Conservation (phyloP, 2,113 vertebrate species). For the Sceloporus tristichus region DNA sequence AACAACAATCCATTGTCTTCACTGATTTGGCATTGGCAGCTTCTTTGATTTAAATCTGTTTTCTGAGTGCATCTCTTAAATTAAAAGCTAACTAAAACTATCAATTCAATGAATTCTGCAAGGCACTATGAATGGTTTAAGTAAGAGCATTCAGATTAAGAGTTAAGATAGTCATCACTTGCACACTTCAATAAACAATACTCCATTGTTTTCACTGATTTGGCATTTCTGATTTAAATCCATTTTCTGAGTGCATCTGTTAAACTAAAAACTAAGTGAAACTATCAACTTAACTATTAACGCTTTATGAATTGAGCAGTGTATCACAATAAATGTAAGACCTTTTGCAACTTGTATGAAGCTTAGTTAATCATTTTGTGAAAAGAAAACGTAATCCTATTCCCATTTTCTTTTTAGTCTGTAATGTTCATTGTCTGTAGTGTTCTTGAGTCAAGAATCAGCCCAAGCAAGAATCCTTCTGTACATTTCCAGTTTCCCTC, state of each 20-base stretch:
- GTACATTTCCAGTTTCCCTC: background rate
- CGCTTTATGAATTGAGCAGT: background rate
- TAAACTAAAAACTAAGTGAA: background rate
- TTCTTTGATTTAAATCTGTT: background rate
- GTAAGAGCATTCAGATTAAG: background rate
- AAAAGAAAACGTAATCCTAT: background rate
- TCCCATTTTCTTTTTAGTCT: background rate
- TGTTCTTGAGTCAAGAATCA: background rate
- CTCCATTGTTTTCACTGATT: background rate
- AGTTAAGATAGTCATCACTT: background rate
- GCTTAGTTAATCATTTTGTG: constrained; percentile 12
- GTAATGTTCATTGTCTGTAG: background rate
- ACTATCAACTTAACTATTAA: background rate
- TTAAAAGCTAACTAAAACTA: background rate
- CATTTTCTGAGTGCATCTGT: background rate
- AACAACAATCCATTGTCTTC: background rate
- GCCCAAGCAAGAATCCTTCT: constrained; percentile 58
- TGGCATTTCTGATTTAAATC: background rate
- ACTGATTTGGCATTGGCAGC: background rate
- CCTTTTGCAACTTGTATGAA: background rate
- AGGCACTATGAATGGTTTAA: background rate
- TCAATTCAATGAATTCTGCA: background rate
- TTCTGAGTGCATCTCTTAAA: background rate
- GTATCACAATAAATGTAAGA: background rate
- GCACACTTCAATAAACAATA: background rate